Conservation (phyloP, 2,888 invertebrate genomes). For the Tenodera sinensis region DNA sequence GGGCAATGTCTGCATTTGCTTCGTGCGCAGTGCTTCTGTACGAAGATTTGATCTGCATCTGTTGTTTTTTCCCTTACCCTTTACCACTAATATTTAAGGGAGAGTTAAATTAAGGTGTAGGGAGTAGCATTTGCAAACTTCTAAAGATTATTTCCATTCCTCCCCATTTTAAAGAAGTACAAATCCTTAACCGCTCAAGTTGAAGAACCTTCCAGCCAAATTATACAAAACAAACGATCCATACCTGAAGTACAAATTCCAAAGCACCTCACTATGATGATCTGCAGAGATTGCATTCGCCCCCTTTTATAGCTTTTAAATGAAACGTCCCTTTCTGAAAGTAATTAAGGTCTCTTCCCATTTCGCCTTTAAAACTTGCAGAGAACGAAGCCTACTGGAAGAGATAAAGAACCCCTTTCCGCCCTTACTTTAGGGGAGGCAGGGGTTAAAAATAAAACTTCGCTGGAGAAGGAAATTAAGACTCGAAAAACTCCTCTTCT, state of each 20-base stretch:
- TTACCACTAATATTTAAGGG: neutral
- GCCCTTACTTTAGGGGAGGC: neutral
- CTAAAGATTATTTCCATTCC: neutral
- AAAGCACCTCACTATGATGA: neutral
- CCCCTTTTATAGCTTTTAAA: neutral
- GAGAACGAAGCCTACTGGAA: neutral
- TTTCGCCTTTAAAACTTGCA: neutral
- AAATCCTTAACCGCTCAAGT: neutral
- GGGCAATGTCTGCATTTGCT: too few relatives aligned
- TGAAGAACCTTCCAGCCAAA: neutral
- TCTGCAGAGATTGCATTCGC: neutral
- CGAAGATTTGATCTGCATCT: neutral
- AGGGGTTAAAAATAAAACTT: neutral
- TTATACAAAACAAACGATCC: neutral
- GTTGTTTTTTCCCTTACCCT: too few relatives aligned
- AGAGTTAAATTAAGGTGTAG: neutral
- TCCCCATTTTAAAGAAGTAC: neutral
- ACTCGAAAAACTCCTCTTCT: neutral
- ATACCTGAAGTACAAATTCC: neutral
- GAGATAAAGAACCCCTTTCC: neutral
- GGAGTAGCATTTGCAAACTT: neutral
- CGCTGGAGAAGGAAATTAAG: conserved; percentile 1
- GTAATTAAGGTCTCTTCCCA: neutral
- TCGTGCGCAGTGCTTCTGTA: neutral
- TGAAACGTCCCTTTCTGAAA: neutral